Conservation (phyloP, 2,113 vertebrate species). For the Chunga burmeisteri region DNA sequence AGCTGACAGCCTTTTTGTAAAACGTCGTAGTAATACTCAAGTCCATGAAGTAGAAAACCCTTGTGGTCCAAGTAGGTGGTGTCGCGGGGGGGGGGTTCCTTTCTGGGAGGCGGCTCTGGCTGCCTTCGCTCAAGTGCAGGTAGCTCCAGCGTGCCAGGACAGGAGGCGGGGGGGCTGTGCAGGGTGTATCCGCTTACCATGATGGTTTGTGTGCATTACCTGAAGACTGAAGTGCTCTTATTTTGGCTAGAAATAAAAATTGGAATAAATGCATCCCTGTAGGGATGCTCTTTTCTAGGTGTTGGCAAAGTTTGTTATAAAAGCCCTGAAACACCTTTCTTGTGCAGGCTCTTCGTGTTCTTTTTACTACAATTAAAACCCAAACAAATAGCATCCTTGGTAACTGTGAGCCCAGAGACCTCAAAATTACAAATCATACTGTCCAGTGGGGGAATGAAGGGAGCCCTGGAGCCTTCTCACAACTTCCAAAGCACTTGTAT, state of each 20-base stretch:
- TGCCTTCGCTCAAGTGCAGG: rapidly evolving
- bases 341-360: rapidly evolving
- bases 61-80: background rate
- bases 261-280: background rate
- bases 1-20: background rate
- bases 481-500: background rate
- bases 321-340: background rate
- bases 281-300: background rate
- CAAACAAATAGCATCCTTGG: background rate
- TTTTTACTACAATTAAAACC: background rate
- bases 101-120: rapidly evolving
- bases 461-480: background rate
- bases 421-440: background rate
- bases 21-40: background rate
- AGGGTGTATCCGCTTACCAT: rapidly evolving
- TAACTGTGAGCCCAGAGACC: background rate
- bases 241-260: background rate
- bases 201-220: background rate
- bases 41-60: background rate
- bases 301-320: background rate
- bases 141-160: background rate
- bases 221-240: background rate
- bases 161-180: rapidly evolving
- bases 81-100: too few relatives aligned
- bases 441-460: background rate